Evolutionary conservation across 2,888 invertebrate genomes (phyloP).

Genomic region (Protonemura montana): DNA sequence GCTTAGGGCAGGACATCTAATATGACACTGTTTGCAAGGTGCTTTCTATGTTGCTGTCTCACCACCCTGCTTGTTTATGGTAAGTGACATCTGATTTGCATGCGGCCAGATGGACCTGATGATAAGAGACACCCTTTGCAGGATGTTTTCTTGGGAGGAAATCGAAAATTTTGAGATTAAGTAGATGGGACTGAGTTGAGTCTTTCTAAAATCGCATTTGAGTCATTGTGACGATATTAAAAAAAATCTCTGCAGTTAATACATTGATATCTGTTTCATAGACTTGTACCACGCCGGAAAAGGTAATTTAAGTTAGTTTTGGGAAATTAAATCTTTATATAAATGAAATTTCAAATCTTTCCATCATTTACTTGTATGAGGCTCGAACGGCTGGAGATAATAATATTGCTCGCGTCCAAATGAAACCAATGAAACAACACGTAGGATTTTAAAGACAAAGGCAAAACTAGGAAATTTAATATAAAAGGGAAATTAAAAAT

Average conservation of each 20-base stretch:
- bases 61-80: constrained; percentile 5
- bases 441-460: neutral
- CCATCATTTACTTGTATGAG: too few species aligned
- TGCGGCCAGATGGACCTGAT: neutral
- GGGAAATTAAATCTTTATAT: too few species aligned
- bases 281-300: too few species aligned
- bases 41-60: neutral
- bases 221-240: neutral
- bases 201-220: too few species aligned
- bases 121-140: neutral
- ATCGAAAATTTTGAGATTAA: too few species aligned
- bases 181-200: too few species aligned
- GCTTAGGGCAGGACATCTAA: neutral
- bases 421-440: neutral
- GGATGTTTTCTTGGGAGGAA: too few species aligned
- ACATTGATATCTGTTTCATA: too few species aligned
- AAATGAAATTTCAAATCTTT: too few species aligned
- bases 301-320: too few species aligned
- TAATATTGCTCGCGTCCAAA: neutral
- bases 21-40: neutral
- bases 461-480: neutral
- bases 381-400: too few species aligned
- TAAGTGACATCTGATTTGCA: neutral
- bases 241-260: neutral
- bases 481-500: neutral